Percentiles rank a stretch among this genome's conserved stretches.
phyloP scores from a whole-genome alignment of 2,888 invertebrate genomes.

The Ligdia adustata region DNA sequence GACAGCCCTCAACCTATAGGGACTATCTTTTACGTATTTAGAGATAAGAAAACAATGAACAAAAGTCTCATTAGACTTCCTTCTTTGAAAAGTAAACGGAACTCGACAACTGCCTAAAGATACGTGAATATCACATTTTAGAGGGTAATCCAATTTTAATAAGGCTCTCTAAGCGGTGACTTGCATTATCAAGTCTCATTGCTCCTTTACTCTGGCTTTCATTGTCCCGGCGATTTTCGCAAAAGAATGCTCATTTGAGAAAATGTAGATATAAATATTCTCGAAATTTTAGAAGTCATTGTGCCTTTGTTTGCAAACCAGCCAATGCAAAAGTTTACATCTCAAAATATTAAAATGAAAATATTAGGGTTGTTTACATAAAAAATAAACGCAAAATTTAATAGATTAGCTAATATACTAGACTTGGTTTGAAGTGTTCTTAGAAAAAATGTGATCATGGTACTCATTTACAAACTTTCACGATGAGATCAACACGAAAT shows the following conservation, averaged over 20 bases:
- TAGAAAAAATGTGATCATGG: too few relatives aligned
- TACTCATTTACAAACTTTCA: too few relatives aligned
- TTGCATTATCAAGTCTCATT: conserved; percentile 63
- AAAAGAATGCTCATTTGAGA: conserved; percentile 56
- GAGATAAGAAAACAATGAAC: conserved; percentile 41
- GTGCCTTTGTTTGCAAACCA: conserved; percentile 44
- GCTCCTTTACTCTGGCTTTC: conserved; percentile 47
- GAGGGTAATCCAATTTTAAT: conserved; percentile 63
- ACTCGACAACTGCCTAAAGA: conserved; percentile 46
- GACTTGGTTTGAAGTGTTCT: too few relatives aligned
- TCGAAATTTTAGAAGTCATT: conserved; percentile 41
- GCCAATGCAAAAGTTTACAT: conserved; percentile 36
- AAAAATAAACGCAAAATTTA: too few relatives aligned
- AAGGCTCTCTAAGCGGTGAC: conserved; percentile 57
- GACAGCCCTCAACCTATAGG: conserved; percentile 2
- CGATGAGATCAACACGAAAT: too few relatives aligned
- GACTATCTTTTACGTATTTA: conserved; percentile 26
- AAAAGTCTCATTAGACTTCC: conserved; percentile 42
- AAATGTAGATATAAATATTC: conserved; percentile 49
- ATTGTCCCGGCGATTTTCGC: conserved; percentile 52
- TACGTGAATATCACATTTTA: conserved; percentile 54
- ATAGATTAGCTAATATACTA: too few relatives aligned
- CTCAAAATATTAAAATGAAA: neutral
- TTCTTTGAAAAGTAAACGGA: conserved; percentile 42
- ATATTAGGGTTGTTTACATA: neutral